Conservation (phyloP, 1,140 invertebrate species). For the Drosophila trapezifrons region DNA sequence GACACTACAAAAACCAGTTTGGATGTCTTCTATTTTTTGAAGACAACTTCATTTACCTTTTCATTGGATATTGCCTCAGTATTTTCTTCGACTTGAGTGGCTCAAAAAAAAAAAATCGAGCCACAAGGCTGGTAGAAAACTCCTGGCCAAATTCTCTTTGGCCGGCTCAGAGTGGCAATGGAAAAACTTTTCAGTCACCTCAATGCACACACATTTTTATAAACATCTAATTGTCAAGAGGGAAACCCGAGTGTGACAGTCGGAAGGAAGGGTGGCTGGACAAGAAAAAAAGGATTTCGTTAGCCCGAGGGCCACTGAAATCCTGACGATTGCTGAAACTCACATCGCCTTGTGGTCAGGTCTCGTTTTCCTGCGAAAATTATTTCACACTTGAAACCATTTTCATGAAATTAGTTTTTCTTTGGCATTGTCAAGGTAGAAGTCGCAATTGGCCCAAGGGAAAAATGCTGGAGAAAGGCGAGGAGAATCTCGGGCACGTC, state of each 20-base stretch:
- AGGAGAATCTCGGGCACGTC: conserved; percentile 58
- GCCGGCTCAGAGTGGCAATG: conserved; percentile 47
- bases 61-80: conserved; percentile 14
- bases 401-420: conserved; percentile 81
- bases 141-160: conserved; percentile 25
- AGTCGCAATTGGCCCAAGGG: conserved; percentile 57
- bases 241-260: conserved; percentile 50
- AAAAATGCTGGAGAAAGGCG: conserved; percentile 22
- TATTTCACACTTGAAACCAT: conserved; percentile 78
- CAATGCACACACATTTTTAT: conserved; percentile 69
- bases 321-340: conserved; percentile 65
- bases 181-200: conserved; percentile 69
- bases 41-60: conserved; percentile 4
- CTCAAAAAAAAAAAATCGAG: conserved; percentile 2
- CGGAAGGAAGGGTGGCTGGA: conserved; percentile 17
- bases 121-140: conserved; percentile 7
- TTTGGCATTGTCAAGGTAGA: conserved; percentile 31
- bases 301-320: conserved; percentile 56
- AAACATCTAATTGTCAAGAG: conserved; percentile 73
- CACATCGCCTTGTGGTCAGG: conserved; percentile 45
- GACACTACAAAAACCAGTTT: background rate
- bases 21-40: conserved; percentile 3
- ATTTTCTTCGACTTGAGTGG: conserved; percentile 15
- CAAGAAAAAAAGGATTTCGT: conserved; percentile 45
- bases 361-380: conserved; percentile 56